These are phyloP conservation scores for Lamproptera curius DNA, from an alignment of 2,888 invertebrate species.

Conservation along the genomic window DNA sequence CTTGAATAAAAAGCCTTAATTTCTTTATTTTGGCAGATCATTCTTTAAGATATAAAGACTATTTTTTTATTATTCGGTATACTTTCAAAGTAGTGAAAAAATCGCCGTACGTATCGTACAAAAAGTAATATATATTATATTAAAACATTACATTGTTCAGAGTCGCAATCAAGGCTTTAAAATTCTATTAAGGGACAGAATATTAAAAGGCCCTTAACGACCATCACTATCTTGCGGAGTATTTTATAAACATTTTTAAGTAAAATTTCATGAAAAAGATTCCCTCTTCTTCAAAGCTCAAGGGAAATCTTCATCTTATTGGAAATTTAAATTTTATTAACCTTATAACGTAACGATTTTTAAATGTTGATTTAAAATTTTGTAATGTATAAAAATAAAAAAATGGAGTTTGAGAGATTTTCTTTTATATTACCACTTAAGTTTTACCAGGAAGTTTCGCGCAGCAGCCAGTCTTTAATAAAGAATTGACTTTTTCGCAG, in stretches of 20 bases:
- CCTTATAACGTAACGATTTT: neutral
- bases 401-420: neutral
- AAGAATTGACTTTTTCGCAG: conserved; percentile 42
- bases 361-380: neutral
- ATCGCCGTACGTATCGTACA: neutral
- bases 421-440: neutral
- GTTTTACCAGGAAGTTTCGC: neutral
- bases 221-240: conserved; percentile 17
- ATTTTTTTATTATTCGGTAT: neutral
- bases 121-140: conserved; percentile 13
- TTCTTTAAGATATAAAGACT: conserved; percentile 4
- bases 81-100: neutral
- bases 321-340: neutral
- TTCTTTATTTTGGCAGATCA: too few species aligned
- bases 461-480: neutral
- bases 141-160: conserved; percentile 16
- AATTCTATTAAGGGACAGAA: conserved; percentile 21
- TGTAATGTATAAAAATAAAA: neutral
- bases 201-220: conserved; percentile 17
- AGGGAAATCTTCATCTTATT: neutral
- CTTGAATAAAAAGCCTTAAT: too few species aligned
- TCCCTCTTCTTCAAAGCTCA: conserved; percentile 1
- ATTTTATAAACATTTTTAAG: conserved; percentile 1
- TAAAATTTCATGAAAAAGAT: too few species aligned
- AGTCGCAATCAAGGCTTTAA: conserved; percentile 5